Conservation (phyloP, 1,140 invertebrate genomes). For the Drosophila burlai region DNA sequence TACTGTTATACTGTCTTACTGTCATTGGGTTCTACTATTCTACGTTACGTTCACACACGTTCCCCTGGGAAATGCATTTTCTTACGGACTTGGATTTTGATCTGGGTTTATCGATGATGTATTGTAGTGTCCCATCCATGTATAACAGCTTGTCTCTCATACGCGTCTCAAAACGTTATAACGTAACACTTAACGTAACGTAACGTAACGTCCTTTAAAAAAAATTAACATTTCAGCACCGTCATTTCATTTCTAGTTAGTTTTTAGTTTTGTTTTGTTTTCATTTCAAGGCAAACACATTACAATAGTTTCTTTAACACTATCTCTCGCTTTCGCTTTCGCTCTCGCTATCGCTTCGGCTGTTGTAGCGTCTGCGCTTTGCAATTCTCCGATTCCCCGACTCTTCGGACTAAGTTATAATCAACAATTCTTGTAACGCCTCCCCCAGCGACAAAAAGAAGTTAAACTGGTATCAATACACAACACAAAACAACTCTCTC, state of each 20-base stretch:
- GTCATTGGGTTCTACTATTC: conserved; percentile 15
- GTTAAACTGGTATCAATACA: conserved; percentile 35
- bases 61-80: conserved; percentile 32
- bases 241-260: conserved; percentile 66
- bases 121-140: conserved; percentile 45
- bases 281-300: conserved; percentile 84
- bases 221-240: conserved; percentile 85
- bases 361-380: conserved; percentile 7
- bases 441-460: conserved; percentile 34
- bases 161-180: conserved; percentile 54
- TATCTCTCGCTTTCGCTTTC: conserved; percentile 34
- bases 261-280: conserved; percentile 49
- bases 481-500: conserved; percentile 27
- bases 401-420: conserved; percentile 43
- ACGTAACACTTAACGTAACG: conserved; percentile 64
- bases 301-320: conserved; percentile 60
- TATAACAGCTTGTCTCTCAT: conserved; percentile 71
- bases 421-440: conserved; percentile 52
- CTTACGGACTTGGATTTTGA: conserved; percentile 1
- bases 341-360: conserved; percentile 10
- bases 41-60: conserved; percentile 1
- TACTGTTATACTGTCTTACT: conserved; percentile 13
- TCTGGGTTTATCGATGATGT: conserved; percentile 9
- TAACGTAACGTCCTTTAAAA: conserved; percentile 63
- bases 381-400: conserved; percentile 1